Percentiles rank a stretch among this genome's conserved stretches.
phyloP scores from a whole-genome alignment of 2,797 vertebrate genomes.

The Enteromius anoplus region DNA sequence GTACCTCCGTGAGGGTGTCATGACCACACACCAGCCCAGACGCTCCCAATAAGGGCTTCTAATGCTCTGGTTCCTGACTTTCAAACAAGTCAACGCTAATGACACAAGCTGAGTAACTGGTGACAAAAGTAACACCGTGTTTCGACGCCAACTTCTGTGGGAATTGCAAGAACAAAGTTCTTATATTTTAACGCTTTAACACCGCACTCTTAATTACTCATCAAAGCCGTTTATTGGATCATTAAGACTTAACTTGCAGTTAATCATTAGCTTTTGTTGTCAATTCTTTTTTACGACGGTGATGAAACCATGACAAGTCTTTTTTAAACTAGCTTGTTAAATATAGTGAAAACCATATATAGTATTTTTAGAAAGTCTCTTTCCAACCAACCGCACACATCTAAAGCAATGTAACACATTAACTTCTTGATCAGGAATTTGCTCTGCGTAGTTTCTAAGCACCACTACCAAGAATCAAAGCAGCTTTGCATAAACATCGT shows the following conservation, averaged over 20 bases:
- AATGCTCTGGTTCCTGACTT: background rate
- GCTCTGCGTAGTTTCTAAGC: conserved; percentile 29
- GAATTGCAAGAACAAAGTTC: conserved; percentile 16
- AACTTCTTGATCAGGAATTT: conserved; percentile 49
- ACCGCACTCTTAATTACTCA: conserved; percentile 42
- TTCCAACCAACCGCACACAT: conserved; percentile 8
- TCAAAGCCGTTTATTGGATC: conserved; percentile 45
- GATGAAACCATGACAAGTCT: background rate
- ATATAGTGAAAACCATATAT: conserved; percentile 25
- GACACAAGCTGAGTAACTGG: background rate
- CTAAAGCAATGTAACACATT: conserved; percentile 54
- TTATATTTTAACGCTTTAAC: conserved; percentile 43
- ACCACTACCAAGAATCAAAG: conserved; percentile 49
- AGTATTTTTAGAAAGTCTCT: conserved; percentile 14
- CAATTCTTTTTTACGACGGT: background rate
- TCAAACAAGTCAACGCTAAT: background rate
- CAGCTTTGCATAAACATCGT: conserved; percentile 40
- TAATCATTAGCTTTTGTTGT: conserved; percentile 46
- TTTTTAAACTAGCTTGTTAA: conserved; percentile 21
- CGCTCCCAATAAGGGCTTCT: conserved; percentile 10
- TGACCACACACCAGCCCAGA: conserved; percentile 28
- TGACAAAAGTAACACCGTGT: conserved; percentile 33
- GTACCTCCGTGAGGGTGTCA: conserved; percentile 45
- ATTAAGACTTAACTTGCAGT: conserved; percentile 40
- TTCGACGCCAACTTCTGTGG: background rate